Conservation (phyloP, 2,888 invertebrate species). For the Acronicta aceris region DNA sequence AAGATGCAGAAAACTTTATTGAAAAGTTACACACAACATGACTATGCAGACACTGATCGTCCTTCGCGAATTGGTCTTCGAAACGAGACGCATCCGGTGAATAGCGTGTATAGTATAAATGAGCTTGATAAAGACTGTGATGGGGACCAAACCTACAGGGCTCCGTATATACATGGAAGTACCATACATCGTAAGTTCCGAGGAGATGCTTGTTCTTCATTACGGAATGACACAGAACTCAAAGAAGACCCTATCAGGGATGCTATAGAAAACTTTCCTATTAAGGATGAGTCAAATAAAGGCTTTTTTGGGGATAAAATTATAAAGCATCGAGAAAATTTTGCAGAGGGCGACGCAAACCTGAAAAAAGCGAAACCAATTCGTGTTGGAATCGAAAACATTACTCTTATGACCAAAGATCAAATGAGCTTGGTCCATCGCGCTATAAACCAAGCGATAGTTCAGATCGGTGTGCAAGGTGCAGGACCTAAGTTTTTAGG, state of each 20-base stretch:
- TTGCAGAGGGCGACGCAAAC: not conserved
- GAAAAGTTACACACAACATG: not conserved
- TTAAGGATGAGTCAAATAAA: not conserved
- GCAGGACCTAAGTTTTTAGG: constrained; percentile 35
- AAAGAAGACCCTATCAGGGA: not conserved
- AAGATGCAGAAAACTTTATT: constrained; percentile 14
- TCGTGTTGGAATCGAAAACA: constrained; percentile 18
- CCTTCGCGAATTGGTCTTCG: constrained; percentile 16
- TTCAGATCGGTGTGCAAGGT: constrained; percentile 20
- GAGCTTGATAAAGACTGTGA: constrained; percentile 7
- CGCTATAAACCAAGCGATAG: constrained; percentile 26
- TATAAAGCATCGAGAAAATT: not conserved
- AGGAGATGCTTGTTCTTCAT: not conserved
- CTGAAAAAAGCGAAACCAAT: constrained; percentile 1
- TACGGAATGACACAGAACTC: not conserved
- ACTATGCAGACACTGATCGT: constrained; percentile 17
- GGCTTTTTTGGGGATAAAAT: not conserved
- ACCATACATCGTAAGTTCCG: not conserved
- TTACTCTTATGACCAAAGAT: constrained; percentile 16
- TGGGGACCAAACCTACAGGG: not conserved
- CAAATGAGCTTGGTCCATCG: constrained; percentile 26
- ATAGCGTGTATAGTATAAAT: not conserved
- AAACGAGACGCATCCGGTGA: constrained; percentile 3
- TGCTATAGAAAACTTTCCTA: not conserved
- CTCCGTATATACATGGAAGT: not conserved